These are phyloP conservation scores for Tyto alba DNA, from an alignment of 2,113 vertebrate genomes.

Conservation along the genomic window DNA sequence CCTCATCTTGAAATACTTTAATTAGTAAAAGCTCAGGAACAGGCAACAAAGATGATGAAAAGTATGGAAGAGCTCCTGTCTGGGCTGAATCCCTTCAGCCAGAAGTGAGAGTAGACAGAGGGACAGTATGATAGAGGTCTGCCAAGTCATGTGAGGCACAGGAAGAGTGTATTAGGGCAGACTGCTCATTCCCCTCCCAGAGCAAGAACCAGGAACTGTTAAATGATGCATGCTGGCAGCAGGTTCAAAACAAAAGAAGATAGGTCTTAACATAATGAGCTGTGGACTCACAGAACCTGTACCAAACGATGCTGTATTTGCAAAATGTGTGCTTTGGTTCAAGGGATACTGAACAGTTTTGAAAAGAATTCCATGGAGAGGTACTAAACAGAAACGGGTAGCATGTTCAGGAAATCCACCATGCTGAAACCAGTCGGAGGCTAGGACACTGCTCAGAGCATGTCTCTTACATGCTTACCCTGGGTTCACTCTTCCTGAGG, in stretches of 20 bases:
- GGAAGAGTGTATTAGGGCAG: not conserved
- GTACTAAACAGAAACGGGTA: not conserved
- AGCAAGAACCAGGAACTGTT: not conserved
- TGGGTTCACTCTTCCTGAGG: not conserved
- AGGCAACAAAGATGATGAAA: not conserved
- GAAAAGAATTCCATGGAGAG: not conserved
- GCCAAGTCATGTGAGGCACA: not conserved
- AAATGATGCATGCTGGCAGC: not conserved
- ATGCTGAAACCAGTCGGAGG: not conserved
- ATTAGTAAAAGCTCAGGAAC: not conserved
- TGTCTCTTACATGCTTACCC: not conserved
- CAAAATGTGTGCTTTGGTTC: not conserved
- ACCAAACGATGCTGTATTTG: not conserved
- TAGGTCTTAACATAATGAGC: not conserved
- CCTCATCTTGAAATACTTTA: not conserved
- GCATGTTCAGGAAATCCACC: not conserved
- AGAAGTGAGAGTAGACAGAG: not conserved
- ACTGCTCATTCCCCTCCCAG: not conserved
- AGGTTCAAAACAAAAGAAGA: not conserved
- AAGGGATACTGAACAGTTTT: not conserved
- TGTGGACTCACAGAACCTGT: not conserved
- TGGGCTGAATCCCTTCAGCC: not conserved
- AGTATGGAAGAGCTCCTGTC: not conserved
- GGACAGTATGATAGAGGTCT: not conserved
- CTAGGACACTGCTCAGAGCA: not conserved